Percentiles rank a stretch among this genome's conserved stretches.
These are phyloP conservation scores for Entosphenus tridentatus DNA, from an alignment of 2,113 vertebrate genomes.

Conservation along the genomic window DNA sequence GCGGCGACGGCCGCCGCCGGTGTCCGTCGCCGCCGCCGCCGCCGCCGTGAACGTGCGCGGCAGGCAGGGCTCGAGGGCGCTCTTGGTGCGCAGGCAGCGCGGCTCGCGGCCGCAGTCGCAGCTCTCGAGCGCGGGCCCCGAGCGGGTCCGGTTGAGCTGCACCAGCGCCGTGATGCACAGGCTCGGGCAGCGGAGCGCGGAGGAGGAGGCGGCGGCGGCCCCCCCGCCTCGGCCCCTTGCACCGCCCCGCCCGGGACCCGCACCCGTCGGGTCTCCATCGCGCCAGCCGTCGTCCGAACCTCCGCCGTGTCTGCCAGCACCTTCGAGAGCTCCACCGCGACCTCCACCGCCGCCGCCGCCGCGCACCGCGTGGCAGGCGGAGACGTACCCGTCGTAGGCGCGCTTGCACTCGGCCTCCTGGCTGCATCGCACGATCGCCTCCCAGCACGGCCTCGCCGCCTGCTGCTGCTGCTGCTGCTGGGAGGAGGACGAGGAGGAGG, in stretches of 20 bases:
- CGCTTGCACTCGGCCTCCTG: not conserved
- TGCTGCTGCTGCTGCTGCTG: not conserved
- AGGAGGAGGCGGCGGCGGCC: no score
- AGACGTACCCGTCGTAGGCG: not conserved
- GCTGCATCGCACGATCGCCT: not conserved
- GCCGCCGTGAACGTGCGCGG: slow-evolving; percentile 14
- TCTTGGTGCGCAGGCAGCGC: not conserved
- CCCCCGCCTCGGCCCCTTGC: slow-evolving; percentile 25
- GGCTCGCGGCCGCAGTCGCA: not conserved
- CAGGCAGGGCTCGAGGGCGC: not conserved
- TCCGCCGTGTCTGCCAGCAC: not conserved
- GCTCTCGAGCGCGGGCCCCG: not conserved
- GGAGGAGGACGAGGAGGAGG: no score
- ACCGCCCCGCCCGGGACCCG: slow-evolving; percentile 27
- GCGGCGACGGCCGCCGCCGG: slow-evolving; percentile 24
- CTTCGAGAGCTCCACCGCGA: not conserved
- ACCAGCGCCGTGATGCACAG: slow-evolving; percentile 1
- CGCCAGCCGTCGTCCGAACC: not conserved
- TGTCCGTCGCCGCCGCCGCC: slow-evolving; percentile 27
- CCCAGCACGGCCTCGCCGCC: not conserved
- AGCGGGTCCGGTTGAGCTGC: not conserved
- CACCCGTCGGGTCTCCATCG: slow-evolving; percentile 12
- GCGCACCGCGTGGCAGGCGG: not conserved
- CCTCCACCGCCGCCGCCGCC: not conserved
- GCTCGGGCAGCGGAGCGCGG: not conserved